phyloP scores from a whole-genome alignment of 2,888 invertebrate species.

The Cataglyphis altisquamis region DNA sequence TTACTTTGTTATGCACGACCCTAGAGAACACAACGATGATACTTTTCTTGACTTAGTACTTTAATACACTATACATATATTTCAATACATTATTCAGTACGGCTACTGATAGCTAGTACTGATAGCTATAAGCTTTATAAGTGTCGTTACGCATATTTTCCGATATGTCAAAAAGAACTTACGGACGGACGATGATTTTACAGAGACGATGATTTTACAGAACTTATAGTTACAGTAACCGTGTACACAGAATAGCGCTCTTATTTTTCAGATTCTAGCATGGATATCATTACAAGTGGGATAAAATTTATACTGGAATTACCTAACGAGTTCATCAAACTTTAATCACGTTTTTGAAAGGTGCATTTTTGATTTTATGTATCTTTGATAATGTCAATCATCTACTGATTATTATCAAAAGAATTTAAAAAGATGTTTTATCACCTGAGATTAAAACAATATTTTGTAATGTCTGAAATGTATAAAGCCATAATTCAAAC shows the following conservation, averaged over 20 bases:
- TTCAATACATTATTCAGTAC: too few relatives aligned
- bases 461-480: conserved; percentile 22
- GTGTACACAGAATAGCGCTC: too few relatives aligned
- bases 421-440: conserved; percentile 13
- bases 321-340: conserved; percentile 1
- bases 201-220: too few relatives aligned
- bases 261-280: not conserved
- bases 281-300: not conserved
- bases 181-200: too few relatives aligned
- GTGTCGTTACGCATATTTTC: too few relatives aligned
- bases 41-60: not conserved
- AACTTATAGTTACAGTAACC: too few relatives aligned
- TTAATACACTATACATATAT: too few relatives aligned
- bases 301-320: not conserved
- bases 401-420: not conserved
- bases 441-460: not conserved
- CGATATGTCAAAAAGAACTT: too few relatives aligned
- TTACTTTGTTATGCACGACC: not conserved
- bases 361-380: not conserved
- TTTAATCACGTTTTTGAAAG: not conserved
- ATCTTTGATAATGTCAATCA: conserved; percentile 32
- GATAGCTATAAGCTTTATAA: too few relatives aligned
- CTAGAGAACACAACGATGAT: not conserved
- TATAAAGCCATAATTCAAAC: not conserved
- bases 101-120: too few relatives aligned